Evolutionary conservation across 2,113 vertebrate genomes (phyloP), one percentile per base, ranked within the genome.

Genomic region (Martes martes): DNA sequence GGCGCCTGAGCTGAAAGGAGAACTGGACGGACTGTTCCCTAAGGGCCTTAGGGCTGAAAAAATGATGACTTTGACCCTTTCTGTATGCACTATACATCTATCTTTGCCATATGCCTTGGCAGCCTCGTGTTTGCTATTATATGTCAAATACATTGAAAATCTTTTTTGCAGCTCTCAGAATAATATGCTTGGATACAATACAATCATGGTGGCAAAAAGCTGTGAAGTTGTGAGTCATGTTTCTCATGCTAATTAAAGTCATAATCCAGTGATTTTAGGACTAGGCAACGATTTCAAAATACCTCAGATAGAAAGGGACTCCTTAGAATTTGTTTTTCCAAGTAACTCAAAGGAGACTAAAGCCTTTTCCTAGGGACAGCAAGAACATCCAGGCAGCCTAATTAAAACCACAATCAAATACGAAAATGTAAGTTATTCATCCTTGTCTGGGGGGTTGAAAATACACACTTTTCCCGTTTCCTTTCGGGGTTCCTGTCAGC

Each of bases 191-290:
- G 73, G 42, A 69, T 61, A 82, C 59, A 86, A 78, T 92, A 76
- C 69, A 95, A 92, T 92, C 33, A 84, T 82, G 85, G 95, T 93
- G 94, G 74, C 94, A 94, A 91, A 86, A 95, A 96, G 28, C 89
- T 97, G 55, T 94, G 92, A 97, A 90, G 85, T 87, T 67, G 95
- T 61, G 95, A 95, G 67, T 96, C 94, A 96, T 98, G 36, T 95
- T 97, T 96, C 69, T 82, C 67, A 24, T 97, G 95, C 96, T 79
- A 95, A 92, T 98, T 96, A 98, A 97, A 97, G 96, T 87, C 84
- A 73, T 69, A 90, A 96, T 94, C 78, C 39, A 92, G 28, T 87
- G 63, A 76, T 95, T 89, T 97, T 69, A 47, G 47, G n/a, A 84
- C 95, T 96, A 86, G 42, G 71, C 42, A 93, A 69, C 69, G 45